Conservation (phyloP, 2,113 vertebrate species). For the Pycnonotus jocosus region DNA sequence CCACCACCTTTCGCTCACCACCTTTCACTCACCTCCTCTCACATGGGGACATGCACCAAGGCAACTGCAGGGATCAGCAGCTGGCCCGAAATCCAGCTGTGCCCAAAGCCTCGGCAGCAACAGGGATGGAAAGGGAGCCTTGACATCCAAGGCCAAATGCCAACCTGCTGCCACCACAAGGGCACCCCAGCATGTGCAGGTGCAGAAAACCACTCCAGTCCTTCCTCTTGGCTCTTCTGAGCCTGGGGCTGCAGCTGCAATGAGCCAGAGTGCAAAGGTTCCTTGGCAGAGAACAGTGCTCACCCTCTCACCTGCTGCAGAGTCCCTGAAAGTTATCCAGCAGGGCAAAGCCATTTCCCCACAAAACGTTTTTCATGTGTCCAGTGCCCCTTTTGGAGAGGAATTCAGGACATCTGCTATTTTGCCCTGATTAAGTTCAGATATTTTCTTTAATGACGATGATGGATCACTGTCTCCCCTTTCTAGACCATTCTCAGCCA, state of each 20-base stretch:
- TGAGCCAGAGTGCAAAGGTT: background rate
- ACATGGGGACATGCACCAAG: background rate
- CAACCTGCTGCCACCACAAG: background rate
- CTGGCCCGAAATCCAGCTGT: background rate
- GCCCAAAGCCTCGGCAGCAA: fast-evolving
- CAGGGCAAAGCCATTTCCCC: background rate
- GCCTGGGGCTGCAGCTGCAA: fast-evolving
- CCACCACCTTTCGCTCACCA: no score
- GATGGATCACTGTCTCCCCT: background rate
- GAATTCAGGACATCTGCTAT: background rate
- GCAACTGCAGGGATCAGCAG: background rate
- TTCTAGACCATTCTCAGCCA: background rate
- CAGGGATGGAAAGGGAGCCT: background rate
- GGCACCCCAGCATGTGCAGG: background rate
- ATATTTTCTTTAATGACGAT: background rate
- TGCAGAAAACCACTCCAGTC: fast-evolving
- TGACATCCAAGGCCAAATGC: fast-evolving
- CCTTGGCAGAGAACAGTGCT: background rate
- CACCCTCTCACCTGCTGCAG: background rate
- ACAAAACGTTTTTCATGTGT: background rate
- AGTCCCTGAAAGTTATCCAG: background rate
- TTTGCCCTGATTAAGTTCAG: background rate
- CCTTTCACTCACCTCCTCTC: background rate
- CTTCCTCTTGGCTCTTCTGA: background rate
- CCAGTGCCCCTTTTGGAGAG: background rate